Percentiles rank a stretch among this genome's conserved stretches.
These are phyloP conservation scores for Calyptomena viridis DNA, from an alignment of 2,113 vertebrate species.

Conservation along the genomic window DNA sequence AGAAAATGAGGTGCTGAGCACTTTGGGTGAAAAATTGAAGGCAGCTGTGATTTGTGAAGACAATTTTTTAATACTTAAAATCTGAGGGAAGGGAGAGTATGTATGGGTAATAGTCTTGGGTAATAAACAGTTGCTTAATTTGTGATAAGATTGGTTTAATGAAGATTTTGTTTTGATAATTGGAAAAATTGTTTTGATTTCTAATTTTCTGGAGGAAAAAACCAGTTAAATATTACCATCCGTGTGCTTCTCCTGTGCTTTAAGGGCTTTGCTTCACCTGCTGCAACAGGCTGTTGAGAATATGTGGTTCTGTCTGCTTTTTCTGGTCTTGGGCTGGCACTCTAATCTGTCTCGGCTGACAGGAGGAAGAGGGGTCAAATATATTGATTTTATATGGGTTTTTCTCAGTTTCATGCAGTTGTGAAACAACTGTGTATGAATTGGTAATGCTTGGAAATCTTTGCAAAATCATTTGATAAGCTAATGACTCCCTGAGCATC, in stretches of 20 bases:
- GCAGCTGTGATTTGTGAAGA: neutral
- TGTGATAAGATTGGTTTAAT: neutral
- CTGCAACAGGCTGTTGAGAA: neutral
- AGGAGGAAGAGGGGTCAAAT: neutral
- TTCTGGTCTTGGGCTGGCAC: neutral
- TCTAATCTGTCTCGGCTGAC: neutral
- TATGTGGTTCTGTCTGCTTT: neutral
- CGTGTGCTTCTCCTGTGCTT: neutral
- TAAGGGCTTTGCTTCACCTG: neutral
- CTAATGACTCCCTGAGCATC: neutral
- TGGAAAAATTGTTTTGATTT: neutral
- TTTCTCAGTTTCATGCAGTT: neutral
- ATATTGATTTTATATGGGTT: neutral
- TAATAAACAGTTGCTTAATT: neutral
- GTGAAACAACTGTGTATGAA: neutral
- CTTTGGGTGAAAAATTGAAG: neutral
- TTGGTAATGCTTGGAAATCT: neutral
- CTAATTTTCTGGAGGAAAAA: neutral
- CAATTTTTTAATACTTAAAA: neutral
- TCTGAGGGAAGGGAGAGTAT: neutral
- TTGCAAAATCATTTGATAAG: neutral
- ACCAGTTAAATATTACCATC: neutral
- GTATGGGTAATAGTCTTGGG: neutral
- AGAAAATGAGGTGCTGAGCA: conserved; percentile 2
- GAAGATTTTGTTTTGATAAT: neutral